Evolutionary conservation across 2,888 invertebrate species (phyloP).

Genomic region (Trypoxylon attenuatum): DNA sequence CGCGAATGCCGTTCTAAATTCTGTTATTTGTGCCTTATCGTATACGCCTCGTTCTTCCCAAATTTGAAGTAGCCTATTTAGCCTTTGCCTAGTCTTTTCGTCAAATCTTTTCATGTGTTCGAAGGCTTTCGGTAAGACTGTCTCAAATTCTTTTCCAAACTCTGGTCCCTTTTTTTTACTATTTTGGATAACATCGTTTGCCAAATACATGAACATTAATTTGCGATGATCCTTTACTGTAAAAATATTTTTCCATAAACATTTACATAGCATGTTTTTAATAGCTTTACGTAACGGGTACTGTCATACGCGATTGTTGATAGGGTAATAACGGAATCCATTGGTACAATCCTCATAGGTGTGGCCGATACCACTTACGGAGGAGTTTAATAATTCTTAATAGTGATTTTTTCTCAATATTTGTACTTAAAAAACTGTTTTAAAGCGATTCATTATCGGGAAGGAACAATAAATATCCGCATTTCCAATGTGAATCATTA

Average conservation of each 20-base stretch:
- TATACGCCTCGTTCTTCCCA: conserved; percentile 96
- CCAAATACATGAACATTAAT: conserved; percentile 96
- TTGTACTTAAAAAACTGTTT: too few relatives aligned
- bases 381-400: too few relatives aligned
- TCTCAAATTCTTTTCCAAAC: conserved; percentile 91
- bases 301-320: too few relatives aligned
- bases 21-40: conserved; percentile 85
- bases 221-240: conserved; percentile 89
- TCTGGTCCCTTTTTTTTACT: conserved; percentile 98
- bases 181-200: conserved; percentile 99
- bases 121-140: conserved; percentile 87
- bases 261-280: too few relatives aligned
- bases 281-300: too few relatives aligned
- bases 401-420: too few relatives aligned
- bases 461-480: too few relatives aligned
- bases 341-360: too few relatives aligned
- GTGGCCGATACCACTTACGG: too few relatives aligned
- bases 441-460: too few relatives aligned
- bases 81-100: conserved; percentile 86
- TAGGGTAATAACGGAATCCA: too few relatives aligned
- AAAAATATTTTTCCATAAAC: conserved; percentile 57
- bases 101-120: conserved; percentile 87
- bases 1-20: conserved; percentile 81
- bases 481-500: too few relatives aligned
- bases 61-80: conserved; percentile 89